A percentile compares a stretch with the other conserved stretches of the same genome.
These are phyloP conservation scores for Pterocles orientalis DNA, from an alignment of 2,113 vertebrate species.

Conservation along the genomic window DNA sequence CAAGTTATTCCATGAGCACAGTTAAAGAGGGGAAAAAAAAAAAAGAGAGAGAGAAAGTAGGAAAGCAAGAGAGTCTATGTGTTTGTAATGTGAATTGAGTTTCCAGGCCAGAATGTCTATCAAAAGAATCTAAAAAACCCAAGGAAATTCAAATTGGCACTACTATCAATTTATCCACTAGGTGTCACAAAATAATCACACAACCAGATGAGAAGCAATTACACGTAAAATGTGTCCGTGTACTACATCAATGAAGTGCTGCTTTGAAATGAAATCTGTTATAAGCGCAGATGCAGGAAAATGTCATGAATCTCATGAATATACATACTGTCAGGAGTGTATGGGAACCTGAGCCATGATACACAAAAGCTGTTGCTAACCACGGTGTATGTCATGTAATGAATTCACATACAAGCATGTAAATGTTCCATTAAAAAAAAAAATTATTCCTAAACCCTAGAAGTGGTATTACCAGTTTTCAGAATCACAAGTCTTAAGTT, in stretches of 20 bases:
- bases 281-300: slow-evolving; percentile 61
- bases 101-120: background rate
- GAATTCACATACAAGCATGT: background rate
- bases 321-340: slow-evolving; percentile 46
- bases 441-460: background rate
- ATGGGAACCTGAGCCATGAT: slow-evolving; percentile 44
- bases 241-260: slow-evolving; percentile 44
- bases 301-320: slow-evolving; percentile 61
- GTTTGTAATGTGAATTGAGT: background rate
- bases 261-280: slow-evolving; percentile 38
- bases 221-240: background rate
- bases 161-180: slow-evolving; percentile 59
- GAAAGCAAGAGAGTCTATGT: background rate
- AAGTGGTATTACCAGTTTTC: background rate
- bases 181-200: slow-evolving; percentile 66
- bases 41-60: background rate
- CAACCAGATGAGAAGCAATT: slow-evolving; percentile 44
- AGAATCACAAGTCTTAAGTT: background rate
- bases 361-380: slow-evolving; percentile 55
- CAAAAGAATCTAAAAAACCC: background rate
- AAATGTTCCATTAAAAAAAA: background rate
- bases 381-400: background rate
- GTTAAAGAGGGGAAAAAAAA: background rate
- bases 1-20: background rate
- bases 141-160: background rate